Percentiles rank a stretch among this genome's conserved stretches.
Evolutionary conservation across 2,888 invertebrate genomes (phyloP).

Genomic region (Hipparchia semele): DNA sequence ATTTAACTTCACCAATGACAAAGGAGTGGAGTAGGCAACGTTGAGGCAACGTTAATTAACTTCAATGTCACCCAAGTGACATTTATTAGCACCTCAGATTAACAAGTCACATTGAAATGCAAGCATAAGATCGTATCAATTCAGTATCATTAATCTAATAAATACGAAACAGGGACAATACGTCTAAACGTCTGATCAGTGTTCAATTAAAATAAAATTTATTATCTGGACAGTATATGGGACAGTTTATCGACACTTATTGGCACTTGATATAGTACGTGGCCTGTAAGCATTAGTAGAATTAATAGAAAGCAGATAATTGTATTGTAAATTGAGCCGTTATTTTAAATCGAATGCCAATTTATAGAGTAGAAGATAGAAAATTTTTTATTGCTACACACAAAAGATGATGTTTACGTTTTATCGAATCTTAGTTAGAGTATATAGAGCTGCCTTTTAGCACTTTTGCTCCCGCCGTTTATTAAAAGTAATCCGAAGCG

Average conservation of each 20-base stretch:
- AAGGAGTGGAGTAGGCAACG: background rate
- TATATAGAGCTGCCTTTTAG: too few relatives aligned
- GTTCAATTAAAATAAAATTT: slow-evolving; percentile 46
- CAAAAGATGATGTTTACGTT: too few relatives aligned
- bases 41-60: slow-evolving; percentile 7
- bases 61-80: slow-evolving; percentile 14
- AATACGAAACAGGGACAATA: slow-evolving; percentile 15
- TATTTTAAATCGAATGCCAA: background rate
- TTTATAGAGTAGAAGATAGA: background rate
- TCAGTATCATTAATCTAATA: slow-evolving; percentile 15
- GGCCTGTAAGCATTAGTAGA: background rate
- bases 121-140: slow-evolving; percentile 9
- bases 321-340: background rate
- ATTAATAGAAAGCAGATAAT: background rate
- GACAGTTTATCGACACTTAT: background rate
- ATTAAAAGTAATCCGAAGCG: too few relatives aligned
- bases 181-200: slow-evolving; percentile 24
- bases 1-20: background rate
- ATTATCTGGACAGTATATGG: slow-evolving; percentile 41
- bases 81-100: slow-evolving; percentile 15
- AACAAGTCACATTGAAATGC: slow-evolving; percentile 6
- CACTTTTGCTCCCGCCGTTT: too few relatives aligned
- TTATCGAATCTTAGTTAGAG: too few relatives aligned
- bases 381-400: too few relatives aligned
- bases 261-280: slow-evolving; percentile 7